A percentile compares a stretch with the other conserved stretches of the same genome.
Evolutionary conservation across 2,797 vertebrate genomes (phyloP).

Genomic region (Takifugu rubripes): DNA sequence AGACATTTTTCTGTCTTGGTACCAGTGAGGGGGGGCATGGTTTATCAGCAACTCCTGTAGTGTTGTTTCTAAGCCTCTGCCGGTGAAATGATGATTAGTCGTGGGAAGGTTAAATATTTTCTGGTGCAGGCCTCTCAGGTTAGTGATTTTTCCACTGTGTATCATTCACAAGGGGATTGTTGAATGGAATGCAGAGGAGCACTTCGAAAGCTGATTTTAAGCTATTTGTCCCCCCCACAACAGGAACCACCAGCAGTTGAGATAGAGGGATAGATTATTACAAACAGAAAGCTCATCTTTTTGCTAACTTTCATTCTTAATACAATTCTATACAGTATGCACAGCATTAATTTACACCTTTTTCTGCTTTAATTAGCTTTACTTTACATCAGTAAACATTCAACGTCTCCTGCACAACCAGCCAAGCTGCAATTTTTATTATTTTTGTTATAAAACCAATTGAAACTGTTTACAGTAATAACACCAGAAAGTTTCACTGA

Average conservation of each 20-base stretch:
- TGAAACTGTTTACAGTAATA: too few species aligned
- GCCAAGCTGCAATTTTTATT: too few species aligned
- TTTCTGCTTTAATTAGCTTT: too few species aligned
- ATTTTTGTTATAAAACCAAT: too few species aligned
- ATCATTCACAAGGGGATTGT: conserved; percentile 36
- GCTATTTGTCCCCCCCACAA: not conserved
- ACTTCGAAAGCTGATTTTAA: not conserved
- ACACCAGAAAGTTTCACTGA: too few species aligned
- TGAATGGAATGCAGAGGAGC: conserved; percentile 1
- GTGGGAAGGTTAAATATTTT: conserved; percentile 63
- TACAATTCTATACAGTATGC: too few species aligned
- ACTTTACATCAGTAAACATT: too few species aligned
- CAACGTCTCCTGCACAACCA: too few species aligned
- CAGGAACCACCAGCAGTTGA: not conserved
- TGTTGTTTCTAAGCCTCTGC: conserved; percentile 39
- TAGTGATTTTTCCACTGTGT: conserved; percentile 45
- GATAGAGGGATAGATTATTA: too few species aligned
- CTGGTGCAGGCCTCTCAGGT: conserved; percentile 31
- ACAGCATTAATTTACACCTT: too few species aligned
- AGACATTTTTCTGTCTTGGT: conserved; percentile 9
- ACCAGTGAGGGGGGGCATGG: conserved; percentile 11
- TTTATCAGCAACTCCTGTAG: conserved; percentile 43
- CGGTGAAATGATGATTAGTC: conserved; percentile 52
- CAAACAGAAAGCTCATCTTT: too few species aligned
- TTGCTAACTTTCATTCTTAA: too few species aligned